phyloP scores from a whole-genome alignment of 1,140 invertebrate species.

The Steinernema feltiae region DNA sequence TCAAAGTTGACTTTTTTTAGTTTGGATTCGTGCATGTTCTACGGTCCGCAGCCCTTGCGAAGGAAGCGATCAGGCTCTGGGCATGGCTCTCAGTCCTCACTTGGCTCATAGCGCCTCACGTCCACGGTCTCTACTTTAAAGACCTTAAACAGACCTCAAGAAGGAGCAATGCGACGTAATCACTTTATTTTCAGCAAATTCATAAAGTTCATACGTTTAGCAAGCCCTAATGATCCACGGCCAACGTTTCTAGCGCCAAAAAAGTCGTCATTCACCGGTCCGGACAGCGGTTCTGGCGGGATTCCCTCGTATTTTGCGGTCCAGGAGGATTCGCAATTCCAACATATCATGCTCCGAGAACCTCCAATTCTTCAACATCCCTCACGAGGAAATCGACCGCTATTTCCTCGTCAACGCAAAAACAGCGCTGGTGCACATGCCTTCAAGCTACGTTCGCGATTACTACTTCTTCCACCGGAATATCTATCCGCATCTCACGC shows the following conservation, averaged over 20 bases:
- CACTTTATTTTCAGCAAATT: constrained; percentile 14
- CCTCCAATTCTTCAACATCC: constrained; percentile 92
- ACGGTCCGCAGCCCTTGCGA: constrained; percentile 88
- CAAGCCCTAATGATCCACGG: constrained; percentile 85
- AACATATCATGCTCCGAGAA: constrained; percentile 88
- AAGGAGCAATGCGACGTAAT: constrained; percentile 94
- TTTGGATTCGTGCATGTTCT: constrained; percentile 98
- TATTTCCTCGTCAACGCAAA: constrained; percentile 95
- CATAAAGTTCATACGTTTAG: constrained; percentile 53
- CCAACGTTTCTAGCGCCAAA: constrained; percentile 96
- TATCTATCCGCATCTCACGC: constrained; percentile 88
- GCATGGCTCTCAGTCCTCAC: constrained; percentile 83
- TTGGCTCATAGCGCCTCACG: constrained; percentile 87
- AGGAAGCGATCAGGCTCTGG: constrained; percentile 83
- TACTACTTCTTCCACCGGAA: constrained; percentile 98
- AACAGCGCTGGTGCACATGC: constrained; percentile 72
- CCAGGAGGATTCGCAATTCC: constrained; percentile 96
- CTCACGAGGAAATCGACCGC: constrained; percentile 77
- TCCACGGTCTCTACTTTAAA: constrained; percentile 98
- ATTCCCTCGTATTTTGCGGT: constrained; percentile 97
- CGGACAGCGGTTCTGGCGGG: constrained; percentile 75
- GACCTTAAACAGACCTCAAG: constrained; percentile 95
- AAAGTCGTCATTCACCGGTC: constrained; percentile 97
- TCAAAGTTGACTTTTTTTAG: no score
- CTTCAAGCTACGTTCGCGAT: constrained; percentile 63